Evolutionary conservation across 2,888 invertebrate genomes (phyloP).

Genomic region (Apeira syringaria): DNA sequence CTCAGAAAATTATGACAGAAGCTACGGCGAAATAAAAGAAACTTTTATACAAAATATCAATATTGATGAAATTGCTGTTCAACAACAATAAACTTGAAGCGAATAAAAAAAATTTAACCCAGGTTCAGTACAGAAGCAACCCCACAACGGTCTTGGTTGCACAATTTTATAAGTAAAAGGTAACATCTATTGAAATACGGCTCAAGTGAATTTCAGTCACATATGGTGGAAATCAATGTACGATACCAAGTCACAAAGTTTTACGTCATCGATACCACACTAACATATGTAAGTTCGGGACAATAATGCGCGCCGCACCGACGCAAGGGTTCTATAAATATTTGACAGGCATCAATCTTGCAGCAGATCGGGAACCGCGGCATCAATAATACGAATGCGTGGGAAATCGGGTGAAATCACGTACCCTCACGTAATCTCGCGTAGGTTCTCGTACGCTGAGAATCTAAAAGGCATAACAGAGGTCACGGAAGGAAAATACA

Average conservation of each 20-base stretch:
- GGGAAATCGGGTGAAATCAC: slow-evolving; percentile 34
- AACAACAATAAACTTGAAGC: too few species aligned
- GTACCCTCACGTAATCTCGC: slow-evolving; percentile 9
- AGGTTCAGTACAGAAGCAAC: too few species aligned
- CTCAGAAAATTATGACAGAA: too few species aligned
- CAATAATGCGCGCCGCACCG: slow-evolving; percentile 12
- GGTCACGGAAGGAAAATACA: too few species aligned
- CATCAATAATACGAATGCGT: slow-evolving; percentile 13
- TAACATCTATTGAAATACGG: neutral
- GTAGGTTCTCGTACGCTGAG: slow-evolving; percentile 7
- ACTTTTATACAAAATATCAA: too few species aligned
- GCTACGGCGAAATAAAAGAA: too few species aligned
- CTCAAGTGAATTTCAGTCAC: neutral
- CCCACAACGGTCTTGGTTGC: too few species aligned
- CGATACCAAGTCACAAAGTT: slow-evolving; percentile 22
- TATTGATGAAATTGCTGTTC: neutral
- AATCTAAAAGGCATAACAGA: too few species aligned
- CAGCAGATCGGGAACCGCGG: slow-evolving; percentile 46
- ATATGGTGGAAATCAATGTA: slow-evolving; percentile 4
- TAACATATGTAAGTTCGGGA: slow-evolving; percentile 4
- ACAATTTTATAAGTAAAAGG: neutral
- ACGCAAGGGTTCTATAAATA: slow-evolving; percentile 33
- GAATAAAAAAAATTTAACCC: too few species aligned
- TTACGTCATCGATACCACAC: slow-evolving; percentile 18
- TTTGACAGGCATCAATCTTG: slow-evolving; percentile 46